These are phyloP conservation scores for Liodrosophila aerea DNA, from an alignment of 2,888 invertebrate species.

Conservation along the genomic window DNA sequence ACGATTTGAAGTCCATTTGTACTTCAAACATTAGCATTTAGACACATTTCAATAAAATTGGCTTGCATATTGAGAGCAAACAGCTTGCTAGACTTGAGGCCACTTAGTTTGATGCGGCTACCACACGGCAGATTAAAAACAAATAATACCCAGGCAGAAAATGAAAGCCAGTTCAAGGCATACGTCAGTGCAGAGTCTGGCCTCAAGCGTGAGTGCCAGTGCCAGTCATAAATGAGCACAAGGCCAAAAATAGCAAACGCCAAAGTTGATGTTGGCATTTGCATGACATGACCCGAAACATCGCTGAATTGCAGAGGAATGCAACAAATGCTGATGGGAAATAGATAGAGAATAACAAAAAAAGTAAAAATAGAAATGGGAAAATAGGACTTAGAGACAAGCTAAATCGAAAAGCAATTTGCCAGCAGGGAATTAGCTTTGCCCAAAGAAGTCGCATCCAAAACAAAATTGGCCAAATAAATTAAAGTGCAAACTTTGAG, in stretches of 20 bases:
- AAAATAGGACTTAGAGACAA: conserved; percentile 2
- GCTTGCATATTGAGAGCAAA: conserved; percentile 9
- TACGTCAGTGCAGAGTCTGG: conserved; percentile 4
- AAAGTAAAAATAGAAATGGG: background rate
- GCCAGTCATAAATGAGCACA: conserved; percentile 57
- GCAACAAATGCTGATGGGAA: conserved; percentile 7
- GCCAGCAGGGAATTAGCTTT: conserved; percentile 46
- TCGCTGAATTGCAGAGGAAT: conserved; percentile 32
- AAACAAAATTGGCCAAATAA: conserved; percentile 40
- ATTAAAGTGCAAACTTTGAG: conserved; percentile 57
- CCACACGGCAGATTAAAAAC: conserved; percentile 62
- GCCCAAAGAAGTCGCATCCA: background rate
- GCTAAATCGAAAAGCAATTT: conserved; percentile 72
- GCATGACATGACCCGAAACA: conserved; percentile 37
- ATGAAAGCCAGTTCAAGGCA: conserved; percentile 44
- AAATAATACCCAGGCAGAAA: conserved; percentile 50
- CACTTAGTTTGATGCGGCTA: conserved; percentile 32
- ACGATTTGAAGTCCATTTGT: background rate
- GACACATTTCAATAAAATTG: conserved; percentile 20
- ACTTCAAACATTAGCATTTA: conserved; percentile 15
- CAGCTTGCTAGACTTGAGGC: conserved; percentile 11
- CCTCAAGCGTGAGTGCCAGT: conserved; percentile 4
- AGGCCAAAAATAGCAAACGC: conserved; percentile 41
- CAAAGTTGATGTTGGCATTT: conserved; percentile 46
- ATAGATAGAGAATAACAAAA: conserved; percentile 3